Conservation (phyloP, 2,113 vertebrate genomes). For the Butorides virescens region DNA sequence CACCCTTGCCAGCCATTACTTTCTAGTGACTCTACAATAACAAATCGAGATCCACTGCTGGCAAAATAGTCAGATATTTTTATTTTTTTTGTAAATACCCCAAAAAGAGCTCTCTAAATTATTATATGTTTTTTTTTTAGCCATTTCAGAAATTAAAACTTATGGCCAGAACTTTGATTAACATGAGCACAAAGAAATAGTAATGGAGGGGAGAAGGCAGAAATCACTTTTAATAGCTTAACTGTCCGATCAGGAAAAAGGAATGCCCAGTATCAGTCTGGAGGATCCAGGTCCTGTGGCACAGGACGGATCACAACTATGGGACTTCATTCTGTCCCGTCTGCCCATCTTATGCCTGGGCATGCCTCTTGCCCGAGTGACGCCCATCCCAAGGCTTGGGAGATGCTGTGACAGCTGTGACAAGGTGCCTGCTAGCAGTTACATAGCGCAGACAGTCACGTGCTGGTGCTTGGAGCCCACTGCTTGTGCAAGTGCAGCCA, state of each 20-base stretch:
- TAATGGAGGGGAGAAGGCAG: not conserved
- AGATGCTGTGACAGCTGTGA: not conserved
- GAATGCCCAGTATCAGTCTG: not conserved
- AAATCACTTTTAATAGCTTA: not conserved
- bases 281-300: not conserved
- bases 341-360: not conserved
- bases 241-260: not conserved
- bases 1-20: slow-evolving; percentile 39
- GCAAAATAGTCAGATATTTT: not conserved
- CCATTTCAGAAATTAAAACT: not conserved
- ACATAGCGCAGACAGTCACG: not conserved
- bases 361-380: not conserved
- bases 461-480: not conserved
- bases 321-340: not conserved
- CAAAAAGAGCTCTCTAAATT: not conserved
- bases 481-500: not conserved
- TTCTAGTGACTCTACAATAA: slow-evolving; percentile 25
- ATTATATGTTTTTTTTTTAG: not conserved
- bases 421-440: not conserved
- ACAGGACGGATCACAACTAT: not conserved
- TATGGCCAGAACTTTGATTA: not conserved
- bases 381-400: not conserved
- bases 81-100: not conserved
- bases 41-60: not conserved
- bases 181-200: not conserved